phyloP scores from a whole-genome alignment of 2,888 invertebrate genomes.

The Patella pellucida region DNA sequence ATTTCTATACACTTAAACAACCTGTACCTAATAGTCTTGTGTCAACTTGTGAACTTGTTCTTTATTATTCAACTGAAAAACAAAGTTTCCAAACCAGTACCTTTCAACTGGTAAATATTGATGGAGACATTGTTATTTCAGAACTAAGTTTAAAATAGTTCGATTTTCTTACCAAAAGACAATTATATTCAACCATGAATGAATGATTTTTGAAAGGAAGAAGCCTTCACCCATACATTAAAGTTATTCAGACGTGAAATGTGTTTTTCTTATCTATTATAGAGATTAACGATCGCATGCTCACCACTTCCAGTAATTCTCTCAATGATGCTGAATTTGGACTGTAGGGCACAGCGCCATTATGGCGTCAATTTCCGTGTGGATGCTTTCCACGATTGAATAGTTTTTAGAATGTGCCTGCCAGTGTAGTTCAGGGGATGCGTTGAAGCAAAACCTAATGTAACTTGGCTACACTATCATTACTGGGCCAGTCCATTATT shows the following conservation, averaged over 20 bases:
- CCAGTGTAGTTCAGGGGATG: constrained; percentile 18
- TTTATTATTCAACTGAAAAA: too few relatives aligned
- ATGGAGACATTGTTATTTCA: too few relatives aligned
- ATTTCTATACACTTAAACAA: too few relatives aligned
- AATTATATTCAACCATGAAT: too few relatives aligned
- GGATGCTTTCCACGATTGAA: constrained; percentile 5
- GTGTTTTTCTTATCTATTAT: not conserved
- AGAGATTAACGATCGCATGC: not conserved
- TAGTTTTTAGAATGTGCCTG: not conserved
- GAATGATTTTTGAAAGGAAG: not conserved
- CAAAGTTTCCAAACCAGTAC: too few relatives aligned
- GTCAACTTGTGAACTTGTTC: too few relatives aligned
- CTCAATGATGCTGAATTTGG: not conserved
- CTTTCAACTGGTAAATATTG: too few relatives aligned
- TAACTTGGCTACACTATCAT: constrained; percentile 22
- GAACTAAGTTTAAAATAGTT: too few relatives aligned
- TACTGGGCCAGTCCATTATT: not conserved
- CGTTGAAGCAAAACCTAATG: constrained; percentile 22
- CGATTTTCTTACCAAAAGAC: too few relatives aligned
- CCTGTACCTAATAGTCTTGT: too few relatives aligned
- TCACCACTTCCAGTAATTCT: too few relatives aligned
- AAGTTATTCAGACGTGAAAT: constrained; percentile 2
- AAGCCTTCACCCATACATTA: not conserved
- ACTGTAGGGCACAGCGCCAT: not conserved
- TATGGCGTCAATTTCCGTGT: constrained; percentile 5